Conservation (phyloP, 2,797 vertebrate genomes). For the Muscicapa striata region DNA sequence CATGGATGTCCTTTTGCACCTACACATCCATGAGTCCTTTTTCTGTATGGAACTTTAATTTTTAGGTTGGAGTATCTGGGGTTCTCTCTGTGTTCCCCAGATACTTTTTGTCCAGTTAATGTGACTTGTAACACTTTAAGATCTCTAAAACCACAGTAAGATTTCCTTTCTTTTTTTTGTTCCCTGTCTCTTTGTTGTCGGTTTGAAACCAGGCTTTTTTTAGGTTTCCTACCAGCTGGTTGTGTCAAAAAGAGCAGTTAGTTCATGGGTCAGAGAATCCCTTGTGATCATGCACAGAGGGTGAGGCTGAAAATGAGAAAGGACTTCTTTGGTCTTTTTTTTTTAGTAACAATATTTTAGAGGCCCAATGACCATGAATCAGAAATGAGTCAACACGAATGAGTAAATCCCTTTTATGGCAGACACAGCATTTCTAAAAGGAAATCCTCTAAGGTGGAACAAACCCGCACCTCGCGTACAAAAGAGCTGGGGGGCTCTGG, state of each 20-base stretch:
- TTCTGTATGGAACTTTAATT: background rate
- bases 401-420: background rate
- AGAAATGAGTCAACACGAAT: background rate
- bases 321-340: background rate
- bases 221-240: background rate
- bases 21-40: fast-evolving
- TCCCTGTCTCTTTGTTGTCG: background rate
- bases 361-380: background rate
- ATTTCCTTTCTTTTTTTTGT: background rate
- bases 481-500: background rate
- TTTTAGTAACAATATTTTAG: background rate
- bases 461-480: background rate
- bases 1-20: background rate
- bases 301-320: background rate
- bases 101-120: background rate
- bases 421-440: background rate
- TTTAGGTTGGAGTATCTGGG: fast-evolving
- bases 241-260: constrained; percentile 26
- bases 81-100: background rate
- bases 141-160: background rate
- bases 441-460: background rate
- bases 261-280: constrained; percentile 27
- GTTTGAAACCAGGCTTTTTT: constrained; percentile 6
- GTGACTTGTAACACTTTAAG: background rate
- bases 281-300: background rate